Base-by-base conservation (phyloP, 2,113 vertebrate genomes). In the Axis porcinus region DNA sequence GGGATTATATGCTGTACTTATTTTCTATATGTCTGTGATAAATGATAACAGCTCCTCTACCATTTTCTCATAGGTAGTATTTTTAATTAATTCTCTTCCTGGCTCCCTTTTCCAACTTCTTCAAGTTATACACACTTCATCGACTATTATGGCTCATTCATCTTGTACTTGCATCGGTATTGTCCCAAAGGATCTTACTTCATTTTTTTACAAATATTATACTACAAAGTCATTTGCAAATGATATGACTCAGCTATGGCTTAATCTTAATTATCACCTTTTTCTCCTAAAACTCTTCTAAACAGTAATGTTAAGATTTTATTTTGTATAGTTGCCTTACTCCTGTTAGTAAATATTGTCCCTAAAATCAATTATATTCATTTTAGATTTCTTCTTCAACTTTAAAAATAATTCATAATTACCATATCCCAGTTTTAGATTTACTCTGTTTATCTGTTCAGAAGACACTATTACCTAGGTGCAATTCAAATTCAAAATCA, bases 51-150 rank as follows among this genome's bases (percentile, higher is more conserved):
- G 3, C 27, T 91, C 9, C 27, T 89, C 19, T 57, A 93, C 15
- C 8, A 58, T 62, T 25, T 25, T 82, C 23, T 58, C 7, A 95
- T 40, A 91, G 27, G 13, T 86, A n/a, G 4, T 79, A 89, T 58
- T 92, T 95, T 86, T 74, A 89, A 55, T 89, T 76, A 82, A 55
- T 90, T 83, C 23, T 47, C 27, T 95, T 92, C 88, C 62, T 83
- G 11, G 43, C 27, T 93, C 36, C 11, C 55, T 93, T 89, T 95
- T 62, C 25, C 17, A 90, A 40, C 1, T 70, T 84, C 36, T 52
- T 7, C 40, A 92, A 93, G 23, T 57, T 97, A 86, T 43, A 45
- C 91, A 70, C 4, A 95, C 28, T 93, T 86, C 12, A 86, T 54
- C 54, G 85, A 93, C n/a, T 36, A 67, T 27, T 33, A 43, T 16